Evolutionary conservation across 2,888 invertebrate species (phyloP).

Genomic region (Melinaea marsaeus): DNA sequence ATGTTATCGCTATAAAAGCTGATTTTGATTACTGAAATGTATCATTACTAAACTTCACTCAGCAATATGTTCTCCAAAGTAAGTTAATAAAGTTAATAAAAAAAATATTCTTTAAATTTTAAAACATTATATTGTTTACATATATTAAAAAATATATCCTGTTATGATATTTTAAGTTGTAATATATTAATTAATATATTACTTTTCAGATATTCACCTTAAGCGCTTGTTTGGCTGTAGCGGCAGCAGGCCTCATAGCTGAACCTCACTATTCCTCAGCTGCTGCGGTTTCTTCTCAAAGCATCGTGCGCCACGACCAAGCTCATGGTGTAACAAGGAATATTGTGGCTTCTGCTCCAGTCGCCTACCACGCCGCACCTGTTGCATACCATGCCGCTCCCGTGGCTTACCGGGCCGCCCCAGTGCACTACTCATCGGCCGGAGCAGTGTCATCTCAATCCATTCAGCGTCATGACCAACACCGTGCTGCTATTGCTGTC

Average conservation of each 20-base stretch:
- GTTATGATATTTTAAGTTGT: not conserved
- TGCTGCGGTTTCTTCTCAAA: constrained; percentile 53
- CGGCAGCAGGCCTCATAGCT: constrained; percentile 37
- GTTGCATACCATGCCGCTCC: constrained; percentile 31
- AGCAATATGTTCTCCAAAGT: constrained; percentile 62
- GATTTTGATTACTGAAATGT: no score
- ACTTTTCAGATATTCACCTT: constrained; percentile 16
- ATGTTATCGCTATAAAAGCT: no score
- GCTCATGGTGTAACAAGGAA: constrained; percentile 38
- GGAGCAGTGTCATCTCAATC: constrained; percentile 50
- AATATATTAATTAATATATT: not conserved
- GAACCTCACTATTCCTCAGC: constrained; percentile 54
- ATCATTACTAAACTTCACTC: not conserved
- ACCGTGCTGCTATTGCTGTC: constrained; percentile 39
- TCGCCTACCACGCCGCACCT: constrained; percentile 41
- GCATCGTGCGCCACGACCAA: constrained; percentile 54
- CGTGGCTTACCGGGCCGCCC: constrained; percentile 18
- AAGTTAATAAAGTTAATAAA: constrained; percentile 36
- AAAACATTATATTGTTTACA: not conserved
- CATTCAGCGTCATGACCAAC: constrained; percentile 60
- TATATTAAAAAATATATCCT: not conserved
- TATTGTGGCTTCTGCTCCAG: constrained; percentile 41
- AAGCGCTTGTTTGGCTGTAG: not conserved
- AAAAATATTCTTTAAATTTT: no score
- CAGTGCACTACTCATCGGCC: constrained; percentile 20